Evolutionary conservation across 2,888 invertebrate species (phyloP).

Genomic region (Luperina testacea): DNA sequence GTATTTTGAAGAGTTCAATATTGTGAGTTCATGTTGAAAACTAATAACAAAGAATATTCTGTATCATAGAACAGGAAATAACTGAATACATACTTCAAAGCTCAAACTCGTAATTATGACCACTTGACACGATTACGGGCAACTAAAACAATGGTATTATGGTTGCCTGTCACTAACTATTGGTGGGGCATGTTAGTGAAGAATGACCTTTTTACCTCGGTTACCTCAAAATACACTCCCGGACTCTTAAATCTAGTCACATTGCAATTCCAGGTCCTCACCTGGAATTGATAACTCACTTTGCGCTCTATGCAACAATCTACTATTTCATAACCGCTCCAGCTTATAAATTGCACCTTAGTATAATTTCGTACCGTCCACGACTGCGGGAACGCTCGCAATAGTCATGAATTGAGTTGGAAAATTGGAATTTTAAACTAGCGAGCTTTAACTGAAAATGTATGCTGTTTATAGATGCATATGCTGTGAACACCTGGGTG

Average conservation of each 20-base stretch:
- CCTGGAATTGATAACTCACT: no score
- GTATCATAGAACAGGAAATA: neutral
- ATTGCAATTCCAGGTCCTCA: no score
- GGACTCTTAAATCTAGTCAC: no score
- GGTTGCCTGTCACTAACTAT: neutral
- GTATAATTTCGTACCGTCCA: slow-evolving; percentile 61
- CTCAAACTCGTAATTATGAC: neutral
- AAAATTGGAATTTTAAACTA: slow-evolving; percentile 75
- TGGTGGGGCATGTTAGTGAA: neutral
- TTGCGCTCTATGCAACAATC: neutral
- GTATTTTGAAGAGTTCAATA: no score
- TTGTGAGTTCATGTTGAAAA: neutral
- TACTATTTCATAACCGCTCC: neutral
- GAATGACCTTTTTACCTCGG: neutral
- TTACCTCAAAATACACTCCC: no score
- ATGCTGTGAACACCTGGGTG: neutral
- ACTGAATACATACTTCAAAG: neutral
- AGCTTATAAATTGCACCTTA: slow-evolving; percentile 46
- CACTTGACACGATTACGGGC: neutral
- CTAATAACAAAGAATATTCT: neutral
- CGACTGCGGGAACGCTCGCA: slow-evolving; percentile 70
- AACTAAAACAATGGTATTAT: neutral
- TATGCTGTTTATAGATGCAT: neutral
- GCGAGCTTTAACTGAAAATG: slow-evolving; percentile 52
- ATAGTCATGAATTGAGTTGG: slow-evolving; percentile 71